Conservation (phyloP, 1,140 invertebrate species). For the Drosophila takahashii region DNA sequence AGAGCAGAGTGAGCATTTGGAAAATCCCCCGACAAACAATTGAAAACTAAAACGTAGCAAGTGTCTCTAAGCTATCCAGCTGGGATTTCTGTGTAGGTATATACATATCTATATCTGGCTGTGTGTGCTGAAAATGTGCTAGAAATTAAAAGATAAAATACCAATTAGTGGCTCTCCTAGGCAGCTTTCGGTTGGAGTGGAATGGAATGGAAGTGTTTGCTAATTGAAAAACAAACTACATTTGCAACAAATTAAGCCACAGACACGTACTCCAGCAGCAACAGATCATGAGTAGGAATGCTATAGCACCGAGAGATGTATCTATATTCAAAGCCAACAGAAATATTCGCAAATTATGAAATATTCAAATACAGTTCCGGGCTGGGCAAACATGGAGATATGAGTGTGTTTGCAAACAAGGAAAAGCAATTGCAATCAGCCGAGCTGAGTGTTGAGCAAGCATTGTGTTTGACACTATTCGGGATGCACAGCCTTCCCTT, state of each 20-base stretch:
- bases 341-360: conserved; percentile 68
- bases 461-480: conserved; percentile 74
- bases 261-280: conserved; percentile 65
- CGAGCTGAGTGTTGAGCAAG: conserved; percentile 76
- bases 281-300: conserved; percentile 40
- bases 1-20: conserved; percentile 33
- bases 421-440: conserved; percentile 78
- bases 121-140: conserved; percentile 54
- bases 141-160: conserved; percentile 81
- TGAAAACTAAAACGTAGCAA: conserved; percentile 59
- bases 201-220: conserved; percentile 50
- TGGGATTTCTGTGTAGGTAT: conserved; percentile 30
- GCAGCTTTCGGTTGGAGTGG: conserved; percentile 25
- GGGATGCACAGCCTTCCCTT: conserved; percentile 18
- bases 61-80: conserved; percentile 51
- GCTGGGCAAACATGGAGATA: conserved; percentile 38
- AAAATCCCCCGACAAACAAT: conserved; percentile 50
- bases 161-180: conserved; percentile 67
- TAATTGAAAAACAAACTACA: conserved; percentile 79
- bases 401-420: conserved; percentile 67
- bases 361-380: conserved; percentile 59
- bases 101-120: conserved; percentile 5
- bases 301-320: neutral
- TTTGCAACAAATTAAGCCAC: conserved; percentile 67
- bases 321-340: conserved; percentile 39